Percentiles rank a stretch among this genome's conserved stretches.
Conservation (phyloP, 2,888 invertebrate genomes). For the Leucania comma region DNA sequence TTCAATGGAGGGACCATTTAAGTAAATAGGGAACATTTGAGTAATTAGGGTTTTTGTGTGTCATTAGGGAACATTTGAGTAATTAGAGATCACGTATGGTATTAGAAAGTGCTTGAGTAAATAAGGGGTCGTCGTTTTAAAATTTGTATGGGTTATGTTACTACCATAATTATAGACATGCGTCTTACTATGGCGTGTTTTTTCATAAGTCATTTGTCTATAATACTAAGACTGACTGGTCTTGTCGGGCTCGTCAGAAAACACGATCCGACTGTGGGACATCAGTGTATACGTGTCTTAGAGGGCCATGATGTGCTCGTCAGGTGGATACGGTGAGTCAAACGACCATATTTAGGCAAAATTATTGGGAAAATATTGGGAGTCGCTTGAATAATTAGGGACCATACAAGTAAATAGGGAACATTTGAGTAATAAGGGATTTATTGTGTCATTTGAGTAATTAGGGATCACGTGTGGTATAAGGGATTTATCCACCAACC, state of each 20-base stretch:
- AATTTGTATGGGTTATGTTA: too few relatives aligned
- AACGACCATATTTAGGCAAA: too few relatives aligned
- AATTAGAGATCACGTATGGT: not conserved
- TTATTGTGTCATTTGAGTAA: too few relatives aligned
- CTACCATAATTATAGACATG: too few relatives aligned
- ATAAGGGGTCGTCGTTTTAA: not conserved
- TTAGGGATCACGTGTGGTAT: too few relatives aligned
- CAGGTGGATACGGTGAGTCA: conserved; percentile 95
- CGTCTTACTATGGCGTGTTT: too few relatives aligned
- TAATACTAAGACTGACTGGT: conserved; percentile 99
- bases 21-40: not conserved
- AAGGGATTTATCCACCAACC: too few relatives aligned
- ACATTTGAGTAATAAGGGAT: too few relatives aligned
- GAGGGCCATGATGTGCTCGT: conserved; percentile 99
- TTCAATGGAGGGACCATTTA: not conserved
- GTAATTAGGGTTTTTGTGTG: not conserved
- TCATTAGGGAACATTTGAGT: not conserved
- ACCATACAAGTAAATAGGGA: not conserved
- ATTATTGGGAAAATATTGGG: too few relatives aligned
- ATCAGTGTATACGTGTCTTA: conserved; percentile 94
- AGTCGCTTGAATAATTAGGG: not conserved
- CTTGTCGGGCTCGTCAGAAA: conserved; percentile 99
- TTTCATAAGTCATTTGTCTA: conserved; percentile 93
- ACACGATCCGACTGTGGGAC: conserved; percentile 97
- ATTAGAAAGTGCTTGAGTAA: not conserved